Conservation (phyloP, 2,888 invertebrate species). For the Scaptomyza parva region DNA sequence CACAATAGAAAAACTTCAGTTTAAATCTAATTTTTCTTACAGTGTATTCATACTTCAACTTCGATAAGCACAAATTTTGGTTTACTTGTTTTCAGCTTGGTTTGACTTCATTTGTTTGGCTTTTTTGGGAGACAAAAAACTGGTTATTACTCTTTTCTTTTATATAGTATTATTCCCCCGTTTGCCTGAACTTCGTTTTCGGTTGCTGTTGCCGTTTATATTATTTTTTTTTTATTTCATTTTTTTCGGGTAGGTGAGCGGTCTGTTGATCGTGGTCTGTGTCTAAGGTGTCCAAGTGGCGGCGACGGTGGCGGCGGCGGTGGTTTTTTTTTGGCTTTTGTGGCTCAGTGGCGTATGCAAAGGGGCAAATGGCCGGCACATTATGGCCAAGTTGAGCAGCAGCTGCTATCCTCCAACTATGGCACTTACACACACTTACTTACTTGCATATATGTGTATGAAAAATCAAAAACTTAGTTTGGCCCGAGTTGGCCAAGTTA, state of each 20-base stretch:
- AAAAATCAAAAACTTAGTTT: slow-evolving; percentile 68
- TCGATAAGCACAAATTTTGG: slow-evolving; percentile 10
- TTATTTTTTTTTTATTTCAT: slow-evolving; percentile 33
- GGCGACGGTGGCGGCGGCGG: slow-evolving; percentile 30
- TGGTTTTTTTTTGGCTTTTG: slow-evolving; percentile 36
- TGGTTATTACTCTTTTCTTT: slow-evolving; percentile 81
- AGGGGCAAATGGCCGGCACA: slow-evolving; percentile 65
- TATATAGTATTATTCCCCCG: slow-evolving; percentile 50
- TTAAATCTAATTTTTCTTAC: no score
- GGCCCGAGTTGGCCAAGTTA: slow-evolving; percentile 46
- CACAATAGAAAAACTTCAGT: no score
- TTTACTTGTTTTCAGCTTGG: slow-evolving; percentile 51
- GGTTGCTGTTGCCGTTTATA: slow-evolving; percentile 48
- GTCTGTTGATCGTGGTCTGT: slow-evolving; percentile 44
- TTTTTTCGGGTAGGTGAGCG: slow-evolving; percentile 67
- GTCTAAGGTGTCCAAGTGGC: slow-evolving; percentile 32
- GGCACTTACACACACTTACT: no score
- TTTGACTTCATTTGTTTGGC: slow-evolving; percentile 80
- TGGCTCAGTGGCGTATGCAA: slow-evolving; percentile 74
- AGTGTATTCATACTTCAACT: slow-evolving; percentile 5
- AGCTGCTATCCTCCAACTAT: slow-evolving; percentile 51
- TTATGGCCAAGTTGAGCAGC: slow-evolving; percentile 49
- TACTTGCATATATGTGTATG: not conserved
- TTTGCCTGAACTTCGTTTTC: slow-evolving; percentile 59
- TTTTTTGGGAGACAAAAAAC: slow-evolving; percentile 82